Evolutionary conservation across 2,113 vertebrate genomes (phyloP).

Genomic region (Pangasianodon gigas): DNA sequence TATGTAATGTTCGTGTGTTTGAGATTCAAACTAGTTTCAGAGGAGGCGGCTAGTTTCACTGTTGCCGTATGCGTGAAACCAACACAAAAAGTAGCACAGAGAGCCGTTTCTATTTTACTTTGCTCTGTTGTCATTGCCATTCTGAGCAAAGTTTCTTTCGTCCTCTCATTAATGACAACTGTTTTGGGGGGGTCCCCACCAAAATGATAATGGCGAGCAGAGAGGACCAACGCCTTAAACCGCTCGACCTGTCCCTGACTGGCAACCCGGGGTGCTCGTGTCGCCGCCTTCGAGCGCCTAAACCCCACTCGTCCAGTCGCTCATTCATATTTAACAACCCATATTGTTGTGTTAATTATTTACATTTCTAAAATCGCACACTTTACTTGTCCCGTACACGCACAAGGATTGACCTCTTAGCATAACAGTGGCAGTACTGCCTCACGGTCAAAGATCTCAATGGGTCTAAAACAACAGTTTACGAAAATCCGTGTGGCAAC

Average conservation of each 20-base stretch:
- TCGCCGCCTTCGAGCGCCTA: constrained; percentile 65
- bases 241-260: constrained; percentile 72
- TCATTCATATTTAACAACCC: constrained; percentile 79
- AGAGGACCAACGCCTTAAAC: constrained; percentile 73
- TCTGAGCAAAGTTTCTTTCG: constrained; percentile 62
- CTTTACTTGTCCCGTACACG: constrained; percentile 62
- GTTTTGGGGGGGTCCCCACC: constrained; percentile 63
- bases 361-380: constrained; percentile 57
- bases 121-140: constrained; percentile 52
- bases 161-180: constrained; percentile 74
- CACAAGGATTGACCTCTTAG: constrained; percentile 59
- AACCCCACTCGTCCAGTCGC: constrained; percentile 58
- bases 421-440: constrained; percentile 70
- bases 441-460: constrained; percentile 76
- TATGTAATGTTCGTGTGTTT: no score
- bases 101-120: constrained; percentile 27
- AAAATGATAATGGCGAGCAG: constrained; percentile 76
- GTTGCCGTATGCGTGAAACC: background rate
- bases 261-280: constrained; percentile 71
- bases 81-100: background rate
- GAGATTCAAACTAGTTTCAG: background rate
- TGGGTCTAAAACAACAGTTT: constrained; percentile 80
- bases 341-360: constrained; percentile 82
- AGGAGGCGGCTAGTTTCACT: background rate
- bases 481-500: constrained; percentile 55